These are phyloP conservation scores for Axinella damicornis DNA, from an alignment of 37 sponge, comb jelly and placozoan genomes.

Conservation along the genomic window DNA sequence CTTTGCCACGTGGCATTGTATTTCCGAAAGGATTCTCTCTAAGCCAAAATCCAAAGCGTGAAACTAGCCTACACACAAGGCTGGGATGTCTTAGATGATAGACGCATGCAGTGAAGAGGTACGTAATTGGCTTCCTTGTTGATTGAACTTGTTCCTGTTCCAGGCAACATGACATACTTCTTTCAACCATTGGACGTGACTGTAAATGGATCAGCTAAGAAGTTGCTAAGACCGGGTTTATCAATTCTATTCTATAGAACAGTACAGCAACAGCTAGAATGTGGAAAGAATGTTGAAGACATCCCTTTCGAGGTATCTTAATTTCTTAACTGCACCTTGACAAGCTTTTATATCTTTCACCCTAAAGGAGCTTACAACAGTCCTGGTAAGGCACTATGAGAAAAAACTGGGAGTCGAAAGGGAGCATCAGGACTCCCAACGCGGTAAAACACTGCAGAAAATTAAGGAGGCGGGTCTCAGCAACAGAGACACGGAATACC, in stretches of 20 bases:
- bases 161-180: conserved; percentile 69
- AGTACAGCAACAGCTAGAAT: conserved; percentile 37
- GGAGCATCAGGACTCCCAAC: too few species aligned
- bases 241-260: conserved; percentile 42
- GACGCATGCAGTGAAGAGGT: conserved; percentile 42
- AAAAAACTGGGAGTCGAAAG: too few species aligned
- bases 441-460: too few species aligned
- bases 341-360: too few species aligned
- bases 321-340: too few species aligned
- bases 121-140: conserved; percentile 14
- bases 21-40: conserved; percentile 51
- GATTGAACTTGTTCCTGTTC: conserved; percentile 54
- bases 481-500: too few species aligned
- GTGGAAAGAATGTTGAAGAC: conserved; percentile 48
- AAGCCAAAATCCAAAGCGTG: conserved; percentile 47
- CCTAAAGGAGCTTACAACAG: too few species aligned
- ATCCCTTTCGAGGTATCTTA: too few species aligned
- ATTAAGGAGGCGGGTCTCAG: too few species aligned
- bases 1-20: conserved; percentile 34
- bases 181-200: conserved; percentile 59
- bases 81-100: conserved; percentile 56
- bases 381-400: too few species aligned
- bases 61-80: conserved; percentile 60
- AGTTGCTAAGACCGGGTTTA: conserved; percentile 16
- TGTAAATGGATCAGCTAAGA: conserved; percentile 61